Percentiles rank a stretch among this genome's conserved stretches.
Evolutionary conservation across 2,888 invertebrate species (phyloP).

Genomic region (Drosophila prostipennis): DNA sequence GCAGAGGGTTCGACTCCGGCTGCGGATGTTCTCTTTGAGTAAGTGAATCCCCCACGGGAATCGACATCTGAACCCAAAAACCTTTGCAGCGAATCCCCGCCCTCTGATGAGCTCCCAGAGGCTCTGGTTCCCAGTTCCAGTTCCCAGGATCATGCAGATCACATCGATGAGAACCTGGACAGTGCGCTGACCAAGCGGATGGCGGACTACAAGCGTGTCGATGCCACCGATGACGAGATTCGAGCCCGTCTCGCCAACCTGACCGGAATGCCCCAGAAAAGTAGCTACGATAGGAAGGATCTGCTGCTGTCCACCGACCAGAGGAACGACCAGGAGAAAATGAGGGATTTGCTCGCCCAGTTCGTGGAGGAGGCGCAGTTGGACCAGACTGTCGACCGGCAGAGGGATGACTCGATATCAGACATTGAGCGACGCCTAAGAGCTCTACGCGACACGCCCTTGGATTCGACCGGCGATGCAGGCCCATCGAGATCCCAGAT

Average conservation of each 20-base stretch:
- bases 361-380: conserved; percentile 85
- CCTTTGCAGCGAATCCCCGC: conserved; percentile 63
- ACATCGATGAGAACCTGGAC: conserved; percentile 81
- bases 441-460: conserved; percentile 84
- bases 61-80: too few species aligned
- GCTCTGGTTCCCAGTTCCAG: conserved; percentile 69
- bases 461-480: conserved; percentile 46
- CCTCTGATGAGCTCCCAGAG: conserved; percentile 69
- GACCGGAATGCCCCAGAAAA: conserved; percentile 86
- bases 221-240: conserved; percentile 87
- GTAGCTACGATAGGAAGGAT: conserved; percentile 81
- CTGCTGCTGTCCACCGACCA: conserved; percentile 85
- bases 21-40: conserved; percentile 62
- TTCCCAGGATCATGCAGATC: conserved; percentile 52
- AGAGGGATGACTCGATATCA: conserved; percentile 84
- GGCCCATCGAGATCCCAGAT: conserved; percentile 45
- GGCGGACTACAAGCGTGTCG: conserved; percentile 88
- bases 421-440: conserved; percentile 86
- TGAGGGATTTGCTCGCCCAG: conserved; percentile 88
- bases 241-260: conserved; percentile 88
- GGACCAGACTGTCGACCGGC: conserved; percentile 85
- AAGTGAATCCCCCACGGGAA: background rate
- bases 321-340: conserved; percentile 89
- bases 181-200: conserved; percentile 88
- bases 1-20: conserved; percentile 14